Conservation (phyloP, 2,797 vertebrate species). For the Pteronotus mesoamericanus region DNA sequence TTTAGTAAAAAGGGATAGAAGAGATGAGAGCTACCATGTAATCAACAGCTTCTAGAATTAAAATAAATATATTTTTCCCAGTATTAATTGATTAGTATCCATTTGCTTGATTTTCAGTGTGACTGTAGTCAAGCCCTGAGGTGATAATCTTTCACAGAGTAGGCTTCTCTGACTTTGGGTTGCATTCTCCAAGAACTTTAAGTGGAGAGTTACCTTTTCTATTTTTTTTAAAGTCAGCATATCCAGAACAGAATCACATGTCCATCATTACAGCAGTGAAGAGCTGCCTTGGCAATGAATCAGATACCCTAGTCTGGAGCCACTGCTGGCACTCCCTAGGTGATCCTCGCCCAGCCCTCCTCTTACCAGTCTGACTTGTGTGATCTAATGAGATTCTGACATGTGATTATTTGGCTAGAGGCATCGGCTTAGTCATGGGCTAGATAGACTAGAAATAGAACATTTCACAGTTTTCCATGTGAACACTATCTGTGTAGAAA, state of each 20-base stretch:
- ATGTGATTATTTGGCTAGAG: conserved; percentile 16
- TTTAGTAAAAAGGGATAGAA: not conserved
- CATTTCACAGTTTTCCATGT: conserved; percentile 22
- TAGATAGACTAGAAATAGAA: conserved; percentile 49
- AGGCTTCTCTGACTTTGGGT: not conserved
- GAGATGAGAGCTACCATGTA: not conserved
- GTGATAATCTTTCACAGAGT: not conserved
- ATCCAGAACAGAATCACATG: not conserved
- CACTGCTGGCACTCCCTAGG: not conserved
- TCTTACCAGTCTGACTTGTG: not conserved
- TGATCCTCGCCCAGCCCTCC: not conserved
- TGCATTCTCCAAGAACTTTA: not conserved
- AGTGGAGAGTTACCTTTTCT: not conserved
- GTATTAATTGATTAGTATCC: not conserved
- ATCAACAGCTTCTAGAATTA: not conserved
- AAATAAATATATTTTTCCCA: not conserved
- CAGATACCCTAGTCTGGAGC: too few species aligned
- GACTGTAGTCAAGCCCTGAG: not conserved
- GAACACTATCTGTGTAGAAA: conserved; percentile 25
- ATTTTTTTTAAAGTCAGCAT: not conserved
- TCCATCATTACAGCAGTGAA: not conserved
- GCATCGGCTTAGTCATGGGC: conserved; percentile 39
- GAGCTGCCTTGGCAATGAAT: not conserved
- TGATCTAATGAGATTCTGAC: not conserved
- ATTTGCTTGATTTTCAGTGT: not conserved